These are phyloP conservation scores for Gymnoscopelus braueri DNA, from an alignment of 2,797 vertebrate species.

Conservation along the genomic window DNA sequence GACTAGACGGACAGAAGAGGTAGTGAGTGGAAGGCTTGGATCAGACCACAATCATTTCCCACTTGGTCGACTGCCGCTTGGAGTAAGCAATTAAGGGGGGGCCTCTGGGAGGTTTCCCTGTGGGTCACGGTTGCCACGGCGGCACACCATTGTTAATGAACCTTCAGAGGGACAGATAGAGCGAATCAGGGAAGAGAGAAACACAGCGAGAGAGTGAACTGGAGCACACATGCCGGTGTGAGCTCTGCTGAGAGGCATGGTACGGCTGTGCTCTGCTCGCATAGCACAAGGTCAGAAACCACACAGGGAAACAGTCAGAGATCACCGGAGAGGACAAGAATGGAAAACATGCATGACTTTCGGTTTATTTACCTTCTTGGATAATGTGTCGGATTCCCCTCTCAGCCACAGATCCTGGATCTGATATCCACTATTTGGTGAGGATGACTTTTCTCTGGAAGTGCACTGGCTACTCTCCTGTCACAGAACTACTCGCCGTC, in stretches of 20 bases:
- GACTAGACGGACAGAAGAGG: conserved; percentile 44
- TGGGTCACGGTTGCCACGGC: conserved; percentile 77
- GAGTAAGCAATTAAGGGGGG: conserved; percentile 72
- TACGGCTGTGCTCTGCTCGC: conserved; percentile 45
- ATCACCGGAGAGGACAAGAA: conserved; percentile 24
- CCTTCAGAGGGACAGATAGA: conserved; percentile 62
- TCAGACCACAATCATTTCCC: conserved; percentile 56
- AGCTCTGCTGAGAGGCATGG: conserved; percentile 53
- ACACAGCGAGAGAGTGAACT: conserved; percentile 17
- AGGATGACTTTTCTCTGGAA: conserved; percentile 54
- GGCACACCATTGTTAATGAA: conserved; percentile 78
- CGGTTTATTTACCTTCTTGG: conserved; percentile 39
- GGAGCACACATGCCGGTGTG: conserved; percentile 57
- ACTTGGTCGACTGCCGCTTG: conserved; percentile 47
- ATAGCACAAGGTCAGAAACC: conserved; percentile 58
- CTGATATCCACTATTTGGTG: conserved; percentile 33
- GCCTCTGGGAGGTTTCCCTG: conserved; percentile 67
- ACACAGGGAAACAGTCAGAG: conserved; percentile 28
- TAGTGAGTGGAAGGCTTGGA: conserved; percentile 38
- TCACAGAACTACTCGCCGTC: conserved; percentile 1
- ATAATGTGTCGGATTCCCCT: conserved; percentile 48
- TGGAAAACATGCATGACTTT: conserved; percentile 39
- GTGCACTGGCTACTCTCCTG: conserved; percentile 13
- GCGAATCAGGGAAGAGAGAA: conserved; percentile 29
- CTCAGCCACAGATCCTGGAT: conserved; percentile 26